These are phyloP conservation scores for Belonocnema kinseyi DNA, from an alignment of 1,140 invertebrate species.

Conservation along the genomic window DNA sequence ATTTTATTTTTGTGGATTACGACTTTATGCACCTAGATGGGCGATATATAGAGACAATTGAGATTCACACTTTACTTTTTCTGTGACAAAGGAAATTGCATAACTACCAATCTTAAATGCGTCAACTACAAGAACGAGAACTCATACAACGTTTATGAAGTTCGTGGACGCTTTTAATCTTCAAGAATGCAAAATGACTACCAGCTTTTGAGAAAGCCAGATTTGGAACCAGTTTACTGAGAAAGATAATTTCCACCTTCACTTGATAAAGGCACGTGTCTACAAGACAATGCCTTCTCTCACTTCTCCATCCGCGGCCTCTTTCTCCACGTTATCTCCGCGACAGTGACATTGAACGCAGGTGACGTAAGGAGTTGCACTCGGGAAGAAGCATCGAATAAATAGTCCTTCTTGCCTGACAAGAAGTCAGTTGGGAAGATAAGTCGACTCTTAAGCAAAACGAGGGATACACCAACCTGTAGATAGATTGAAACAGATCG, in stretches of 20 bases:
- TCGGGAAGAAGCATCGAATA: constrained; percentile 12
- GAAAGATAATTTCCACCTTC: not conserved
- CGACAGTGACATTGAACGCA: constrained; percentile 19
- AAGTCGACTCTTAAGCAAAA: not conserved
- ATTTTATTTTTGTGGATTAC: no score
- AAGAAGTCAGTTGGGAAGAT: not conserved
- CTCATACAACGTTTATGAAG: no score
- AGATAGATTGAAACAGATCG: constrained; percentile 12
- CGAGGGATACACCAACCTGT: not conserved
- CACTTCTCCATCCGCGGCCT: not conserved
- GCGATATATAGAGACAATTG: no score
- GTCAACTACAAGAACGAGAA: no score
- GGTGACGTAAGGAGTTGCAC: constrained; percentile 15
- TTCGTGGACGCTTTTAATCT: no score
- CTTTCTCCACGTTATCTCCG: constrained; percentile 10
- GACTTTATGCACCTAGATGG: no score
- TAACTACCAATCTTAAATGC: no score
- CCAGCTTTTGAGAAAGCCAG: no score
- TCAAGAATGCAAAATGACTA: no score
- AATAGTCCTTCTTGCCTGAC: not conserved
- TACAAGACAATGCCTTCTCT: not conserved
- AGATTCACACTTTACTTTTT: no score
- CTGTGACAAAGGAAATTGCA: no score
- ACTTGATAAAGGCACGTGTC: not conserved
- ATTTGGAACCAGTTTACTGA: no score